These are phyloP conservation scores for Zoroaster sp. DNA, from an alignment of 53 echinoderm and acorn worm species.

Conservation along the genomic window DNA sequence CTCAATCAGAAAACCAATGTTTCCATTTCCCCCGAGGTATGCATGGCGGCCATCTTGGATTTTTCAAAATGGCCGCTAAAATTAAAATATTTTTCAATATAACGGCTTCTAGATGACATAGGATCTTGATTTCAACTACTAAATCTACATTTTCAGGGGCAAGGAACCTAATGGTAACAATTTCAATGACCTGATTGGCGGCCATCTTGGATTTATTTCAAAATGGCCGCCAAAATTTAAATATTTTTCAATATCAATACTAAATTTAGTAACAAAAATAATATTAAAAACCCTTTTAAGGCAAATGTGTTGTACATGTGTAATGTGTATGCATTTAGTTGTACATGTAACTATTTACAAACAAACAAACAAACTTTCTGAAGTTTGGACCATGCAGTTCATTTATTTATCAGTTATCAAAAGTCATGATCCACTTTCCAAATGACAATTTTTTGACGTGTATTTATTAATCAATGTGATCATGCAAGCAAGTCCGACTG, in stretches of 20 bases:
- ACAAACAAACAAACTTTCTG: constrained; percentile 7
- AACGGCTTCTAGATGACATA: not conserved
- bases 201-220: constrained; percentile 1
- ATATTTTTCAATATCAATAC: not conserved
- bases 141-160: constrained; percentile 9
- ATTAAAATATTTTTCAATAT: not conserved
- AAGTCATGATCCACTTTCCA: no score
- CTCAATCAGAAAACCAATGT: no score
- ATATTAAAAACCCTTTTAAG: not conserved
- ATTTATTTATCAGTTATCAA: not conserved
- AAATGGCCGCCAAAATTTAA: not conserved
- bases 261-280: not conserved
- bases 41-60: no score
- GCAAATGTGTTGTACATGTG: not conserved
- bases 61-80: no score
- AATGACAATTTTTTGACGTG: no score
- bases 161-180: not conserved
- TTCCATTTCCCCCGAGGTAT: no score
- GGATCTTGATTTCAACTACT: not conserved
- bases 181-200: not conserved
- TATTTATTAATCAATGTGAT: no score
- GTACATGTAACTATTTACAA: not conserved
- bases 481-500: no score
- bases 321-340: not conserved
- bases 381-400: not conserved